Evolutionary conservation across 2,888 invertebrate genomes (phyloP).

Genomic region (Scotopteryx bipunctaria): DNA sequence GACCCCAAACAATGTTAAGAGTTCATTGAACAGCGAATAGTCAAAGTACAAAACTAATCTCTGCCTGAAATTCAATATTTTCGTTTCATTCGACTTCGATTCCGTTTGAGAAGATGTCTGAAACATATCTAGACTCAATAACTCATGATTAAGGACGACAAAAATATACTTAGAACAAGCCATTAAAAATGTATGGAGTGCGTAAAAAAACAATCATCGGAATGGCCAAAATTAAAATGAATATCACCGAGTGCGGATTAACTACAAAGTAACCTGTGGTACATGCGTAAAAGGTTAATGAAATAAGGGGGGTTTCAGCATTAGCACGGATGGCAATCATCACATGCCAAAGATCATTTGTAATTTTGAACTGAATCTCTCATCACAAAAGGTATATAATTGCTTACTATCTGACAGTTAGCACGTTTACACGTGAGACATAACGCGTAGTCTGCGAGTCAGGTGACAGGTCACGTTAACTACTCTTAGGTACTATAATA

Average conservation of each 20-base stretch:
- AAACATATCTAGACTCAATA: too few species aligned
- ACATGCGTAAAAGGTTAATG: conserved; percentile 20
- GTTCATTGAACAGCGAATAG: too few species aligned
- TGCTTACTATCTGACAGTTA: conserved; percentile 9
- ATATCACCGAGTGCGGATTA: neutral
- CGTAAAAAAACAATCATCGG: neutral
- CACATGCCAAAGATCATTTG: conserved; percentile 4
- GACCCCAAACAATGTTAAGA: too few species aligned
- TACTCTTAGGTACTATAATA: too few species aligned
- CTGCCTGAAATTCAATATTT: too few species aligned
- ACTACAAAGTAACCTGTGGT: neutral
- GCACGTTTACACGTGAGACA: conserved; percentile 27
- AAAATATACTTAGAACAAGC: too few species aligned
- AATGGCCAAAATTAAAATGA: neutral
- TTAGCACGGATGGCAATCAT: conserved; percentile 32
- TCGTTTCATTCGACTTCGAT: too few species aligned
- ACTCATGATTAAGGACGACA: too few species aligned
- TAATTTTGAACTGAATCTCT: conserved; percentile 2
- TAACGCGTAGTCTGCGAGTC: conserved; percentile 32
- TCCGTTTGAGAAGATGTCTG: too few species aligned
- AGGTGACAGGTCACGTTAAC: conserved; percentile 31
- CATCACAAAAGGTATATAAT: conserved; percentile 17
- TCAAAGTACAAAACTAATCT: too few species aligned
- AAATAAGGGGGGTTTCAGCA: conserved; percentile 28
- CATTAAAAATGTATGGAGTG: too few species aligned